Base-by-base conservation (phyloP, 1,140 invertebrate genomes). In the Drosophila subpulchrella region DNA sequence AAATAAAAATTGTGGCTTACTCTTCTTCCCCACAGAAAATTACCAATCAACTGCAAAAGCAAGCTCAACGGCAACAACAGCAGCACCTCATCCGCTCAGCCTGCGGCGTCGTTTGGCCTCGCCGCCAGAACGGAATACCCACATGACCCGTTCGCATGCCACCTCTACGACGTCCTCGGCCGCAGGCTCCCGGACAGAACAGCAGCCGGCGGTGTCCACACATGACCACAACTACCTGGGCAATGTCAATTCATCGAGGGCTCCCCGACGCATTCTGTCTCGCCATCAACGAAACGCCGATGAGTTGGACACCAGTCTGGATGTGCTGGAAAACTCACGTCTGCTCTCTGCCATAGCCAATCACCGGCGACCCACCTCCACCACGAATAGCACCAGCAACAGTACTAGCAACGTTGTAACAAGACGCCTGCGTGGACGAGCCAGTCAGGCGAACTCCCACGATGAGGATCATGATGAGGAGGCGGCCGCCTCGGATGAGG, bases 191-290 rank as follows among this genome's bases (percentile, higher is more conserved):
- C 62, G 57, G 58, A 39, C 42, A 13, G 41, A 17, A 13, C 51
- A 47, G 13, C 63, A 68, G 27, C 56, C 83, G 0, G 44, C 61
- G 32, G 50, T 71, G 57, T 58, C 88, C 32, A 77, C 81, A 0
- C 81, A 84, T 13, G 92, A 92, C 77, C 92, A 92, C 58, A 92
- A 92, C 36, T 92, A 92, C 78, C 57, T 92, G 46, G 88, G 81
- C 32, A 83, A 85, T 34, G 51, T 63, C 24, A 75, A 70, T 15
- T 46, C 63, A 11, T 75, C 75, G 13, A 70, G 70, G n/a, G 51
- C 88, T 15, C 70, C 82, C n/a, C 56, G 91, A 17, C 86, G 91
- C 6, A 74, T 88, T 4, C 51, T 92, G n/a, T 92, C 92, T 0
- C 80, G 92, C 3, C 90, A 92, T 75, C 91, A 92, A 55, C 84